Evolutionary conservation across 92 coral and sea anemone genomes (phyloP).

Genomic region (Phenganax marumi): DNA sequence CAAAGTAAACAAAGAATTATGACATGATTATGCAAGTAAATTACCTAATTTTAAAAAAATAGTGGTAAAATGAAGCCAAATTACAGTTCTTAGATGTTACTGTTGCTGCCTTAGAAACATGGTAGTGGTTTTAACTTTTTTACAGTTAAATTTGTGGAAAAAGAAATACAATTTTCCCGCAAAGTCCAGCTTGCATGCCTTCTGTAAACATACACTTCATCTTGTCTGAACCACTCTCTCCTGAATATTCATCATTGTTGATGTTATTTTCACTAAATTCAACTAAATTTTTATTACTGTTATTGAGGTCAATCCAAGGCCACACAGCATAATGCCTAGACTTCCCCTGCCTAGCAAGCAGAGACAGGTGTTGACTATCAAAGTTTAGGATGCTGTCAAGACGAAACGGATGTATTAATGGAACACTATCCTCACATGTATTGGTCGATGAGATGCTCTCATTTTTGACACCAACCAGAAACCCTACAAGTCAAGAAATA

Average conservation of each 20-base stretch:
- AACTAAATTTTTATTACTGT: constrained; percentile 77
- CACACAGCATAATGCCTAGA: constrained; percentile 84
- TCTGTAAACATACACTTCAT: constrained; percentile 63
- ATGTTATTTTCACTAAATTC: constrained; percentile 63
- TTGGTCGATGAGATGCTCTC: neutral
- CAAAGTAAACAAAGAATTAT: neutral
- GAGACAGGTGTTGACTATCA: constrained; percentile 40
- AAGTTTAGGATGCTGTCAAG: neutral
- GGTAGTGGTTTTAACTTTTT: neutral
- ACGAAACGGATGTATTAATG: constrained; percentile 10
- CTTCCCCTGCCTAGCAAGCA: constrained; percentile 81
- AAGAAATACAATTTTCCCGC: constrained; percentile 64
- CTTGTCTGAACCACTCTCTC: neutral
- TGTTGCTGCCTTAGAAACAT: neutral
- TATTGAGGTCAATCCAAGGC: constrained; percentile 58
- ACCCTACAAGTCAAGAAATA: constrained; percentile 1
- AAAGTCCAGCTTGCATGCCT: constrained; percentile 67
- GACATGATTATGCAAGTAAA: neutral
- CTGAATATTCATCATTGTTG: constrained; percentile 31
- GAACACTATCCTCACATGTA: neutral
- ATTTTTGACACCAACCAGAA: constrained; percentile 32
- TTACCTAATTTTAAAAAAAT: neutral
- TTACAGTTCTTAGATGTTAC: constrained; percentile 16
- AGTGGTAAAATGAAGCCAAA: constrained; percentile 12
- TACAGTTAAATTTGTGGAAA: neutral